Evolutionary conservation across 2,797 vertebrate species (phyloP), one percentile per base, ranked within the genome.

Genomic region (Fringilla coelebs): DNA sequence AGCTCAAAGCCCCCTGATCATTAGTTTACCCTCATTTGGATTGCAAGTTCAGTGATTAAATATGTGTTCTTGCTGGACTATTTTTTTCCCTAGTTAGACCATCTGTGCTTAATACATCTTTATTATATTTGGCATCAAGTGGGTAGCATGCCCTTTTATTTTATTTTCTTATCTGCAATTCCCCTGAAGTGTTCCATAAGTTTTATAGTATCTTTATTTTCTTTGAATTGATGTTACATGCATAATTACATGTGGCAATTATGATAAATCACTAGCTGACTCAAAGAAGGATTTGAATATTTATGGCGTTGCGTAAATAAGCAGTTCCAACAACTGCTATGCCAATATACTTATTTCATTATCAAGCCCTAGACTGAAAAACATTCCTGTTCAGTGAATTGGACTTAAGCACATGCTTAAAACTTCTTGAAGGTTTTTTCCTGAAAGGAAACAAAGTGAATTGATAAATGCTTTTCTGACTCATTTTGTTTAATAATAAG

Each of bases 401-500:
- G 18, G 41, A 88, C 36, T 94, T 88, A 78, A 55, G 60, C 55
- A 81, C 28, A 66, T 38, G 43, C n/a, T 81, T 88, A 75, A 78
- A 91, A 89, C 26, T 77, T 86, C 58, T 31, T 78, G 16, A 86
- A 90, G 36, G 8, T 10, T 82, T 76, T 61, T 84, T 91, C 17
- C 49, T 77, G 66, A 89, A 91, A 75, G 48, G 52, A 32, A 81
- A 83, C 13, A 1, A 91, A 94, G 32, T 74, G 48, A 62, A 63
- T 77, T 49, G 41, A 72, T 63, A 94, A 93, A 88, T 62, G 66
- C 46, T 52, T 62, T 90, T n/a, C 43, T 86, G 70, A 62, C 32
- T 94, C 26, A 26, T 34, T 93, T 91, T 92, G 85, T 92, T 95
- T 91, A 92, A 90, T 62, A 92, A 52, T 68, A 95, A 78, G 32